These are phyloP conservation scores for Decapterus maruadsi DNA, from an alignment of 2,797 vertebrate species.

Conservation along the genomic window DNA sequence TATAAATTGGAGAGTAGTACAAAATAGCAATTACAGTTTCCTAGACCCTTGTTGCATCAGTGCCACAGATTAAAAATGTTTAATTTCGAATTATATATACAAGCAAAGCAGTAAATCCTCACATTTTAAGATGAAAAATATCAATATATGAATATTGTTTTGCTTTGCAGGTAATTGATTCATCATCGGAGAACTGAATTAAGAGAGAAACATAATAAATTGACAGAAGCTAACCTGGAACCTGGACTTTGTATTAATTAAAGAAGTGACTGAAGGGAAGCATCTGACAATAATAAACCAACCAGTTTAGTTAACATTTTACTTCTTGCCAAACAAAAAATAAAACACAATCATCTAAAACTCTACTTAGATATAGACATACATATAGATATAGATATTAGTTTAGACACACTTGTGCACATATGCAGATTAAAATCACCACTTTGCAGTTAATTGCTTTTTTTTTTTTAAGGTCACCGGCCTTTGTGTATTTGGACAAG, in stretches of 20 bases:
- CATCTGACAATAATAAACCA: background rate
- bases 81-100: background rate
- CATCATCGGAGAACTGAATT: background rate
- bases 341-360: background rate
- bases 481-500: background rate
- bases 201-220: background rate
- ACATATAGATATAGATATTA: background rate
- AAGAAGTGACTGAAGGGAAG: background rate
- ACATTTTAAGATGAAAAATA: background rate
- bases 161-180: background rate
- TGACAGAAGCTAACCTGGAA: background rate
- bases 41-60: background rate
- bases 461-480: background rate
- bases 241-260: background rate
- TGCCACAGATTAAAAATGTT: background rate
- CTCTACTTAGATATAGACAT: background rate
- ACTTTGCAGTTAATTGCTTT: no score
- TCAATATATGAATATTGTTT: background rate
- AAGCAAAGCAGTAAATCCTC: background rate
- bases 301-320: background rate
- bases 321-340: no score
- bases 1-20: background rate
- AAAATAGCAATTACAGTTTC: background rate
- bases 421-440: background rate
- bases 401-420: constrained; percentile 8